phyloP scores from a whole-genome alignment of 1,140 invertebrate genomes.

The Argopecten irradians region DNA sequence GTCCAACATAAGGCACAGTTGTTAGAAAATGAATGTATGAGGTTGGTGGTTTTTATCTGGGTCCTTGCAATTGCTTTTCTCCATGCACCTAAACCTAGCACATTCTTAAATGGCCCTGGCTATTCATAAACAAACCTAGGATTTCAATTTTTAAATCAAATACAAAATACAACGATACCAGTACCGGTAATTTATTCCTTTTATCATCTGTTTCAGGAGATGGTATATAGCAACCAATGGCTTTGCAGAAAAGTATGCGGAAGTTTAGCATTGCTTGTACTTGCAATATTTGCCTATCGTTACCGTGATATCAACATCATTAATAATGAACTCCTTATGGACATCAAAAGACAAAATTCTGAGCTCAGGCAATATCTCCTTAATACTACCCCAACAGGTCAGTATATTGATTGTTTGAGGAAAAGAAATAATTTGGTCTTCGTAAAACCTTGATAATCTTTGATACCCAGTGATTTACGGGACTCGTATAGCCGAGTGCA shows the following conservation, averaged over 20 bases:
- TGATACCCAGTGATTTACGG: too few species aligned
- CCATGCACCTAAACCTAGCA: not conserved
- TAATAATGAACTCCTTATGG: constrained; percentile 73
- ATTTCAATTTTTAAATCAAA: not conserved
- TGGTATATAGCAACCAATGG: constrained; percentile 68
- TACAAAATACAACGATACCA: constrained; percentile 4
- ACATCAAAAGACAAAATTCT: constrained; percentile 73
- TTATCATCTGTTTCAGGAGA: constrained; percentile 59
- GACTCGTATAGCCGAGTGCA: too few species aligned
- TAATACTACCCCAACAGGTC: not conserved
- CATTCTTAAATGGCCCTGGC: too few species aligned
- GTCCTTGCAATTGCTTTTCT: not conserved
- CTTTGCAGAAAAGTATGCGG: constrained; percentile 67
- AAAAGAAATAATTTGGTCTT: too few species aligned
- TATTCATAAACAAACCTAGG: not conserved
- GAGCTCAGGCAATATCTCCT: constrained; percentile 54
- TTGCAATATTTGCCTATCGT: constrained; percentile 61
- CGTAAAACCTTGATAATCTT: too few species aligned
- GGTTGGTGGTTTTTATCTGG: not conserved
- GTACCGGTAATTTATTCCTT: not conserved
- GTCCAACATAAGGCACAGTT: too few species aligned
- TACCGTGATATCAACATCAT: constrained; percentile 74
- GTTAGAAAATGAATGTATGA: constrained; percentile 10
- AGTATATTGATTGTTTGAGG: too few species aligned
- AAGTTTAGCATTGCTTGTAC: constrained; percentile 58